Evolutionary conservation across 2,797 vertebrate genomes (phyloP).

Genomic region (Eospalax fontanierii): DNA sequence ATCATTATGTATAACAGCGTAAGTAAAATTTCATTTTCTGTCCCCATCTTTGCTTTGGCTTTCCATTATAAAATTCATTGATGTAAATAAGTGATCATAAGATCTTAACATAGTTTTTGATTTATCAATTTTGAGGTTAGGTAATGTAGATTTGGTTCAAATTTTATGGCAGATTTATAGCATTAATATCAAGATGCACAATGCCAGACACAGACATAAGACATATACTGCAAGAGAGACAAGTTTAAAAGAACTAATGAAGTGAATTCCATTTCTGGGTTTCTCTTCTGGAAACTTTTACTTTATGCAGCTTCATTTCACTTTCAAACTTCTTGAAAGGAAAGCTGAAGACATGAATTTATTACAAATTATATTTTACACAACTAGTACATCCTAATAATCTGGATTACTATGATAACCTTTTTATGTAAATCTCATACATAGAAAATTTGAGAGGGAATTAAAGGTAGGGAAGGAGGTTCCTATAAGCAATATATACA

Average conservation of each 20-base stretch:
- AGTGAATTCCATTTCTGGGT: background rate
- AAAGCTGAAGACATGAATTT: background rate
- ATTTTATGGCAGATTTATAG: background rate
- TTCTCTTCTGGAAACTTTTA: constrained; percentile 26
- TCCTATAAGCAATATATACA: background rate
- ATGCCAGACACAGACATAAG: background rate
- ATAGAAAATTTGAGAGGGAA: background rate
- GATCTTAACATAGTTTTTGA: background rate
- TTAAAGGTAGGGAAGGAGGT: background rate
- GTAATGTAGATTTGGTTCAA: background rate
- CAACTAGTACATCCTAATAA: accelerated
- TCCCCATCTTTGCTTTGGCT: background rate
- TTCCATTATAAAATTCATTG: background rate
- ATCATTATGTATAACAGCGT: background rate
- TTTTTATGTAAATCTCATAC: background rate
- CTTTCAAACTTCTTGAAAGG: constrained; percentile 21
- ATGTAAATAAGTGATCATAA: background rate
- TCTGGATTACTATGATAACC: background rate
- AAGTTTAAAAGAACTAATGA: background rate
- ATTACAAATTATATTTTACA: background rate
- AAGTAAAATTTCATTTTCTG: background rate
- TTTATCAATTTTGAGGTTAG: constrained; percentile 27
- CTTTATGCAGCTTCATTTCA: background rate
- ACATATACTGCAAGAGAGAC: background rate
- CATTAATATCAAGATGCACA: background rate